phyloP scores from a whole-genome alignment of 2,797 vertebrate species.

The Acomys russatus region DNA sequence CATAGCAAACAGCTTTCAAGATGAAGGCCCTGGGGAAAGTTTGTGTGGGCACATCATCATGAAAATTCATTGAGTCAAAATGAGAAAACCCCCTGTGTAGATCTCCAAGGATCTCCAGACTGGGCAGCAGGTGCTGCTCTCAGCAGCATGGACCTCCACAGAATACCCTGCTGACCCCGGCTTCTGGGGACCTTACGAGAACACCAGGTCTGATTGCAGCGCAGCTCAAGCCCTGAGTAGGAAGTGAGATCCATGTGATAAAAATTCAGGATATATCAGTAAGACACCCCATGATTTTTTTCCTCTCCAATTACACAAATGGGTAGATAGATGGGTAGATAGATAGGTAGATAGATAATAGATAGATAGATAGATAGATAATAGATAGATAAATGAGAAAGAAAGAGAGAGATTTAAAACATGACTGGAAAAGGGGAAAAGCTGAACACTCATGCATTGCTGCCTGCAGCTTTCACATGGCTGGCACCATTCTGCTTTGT shows the following conservation, averaged over 20 bases:
- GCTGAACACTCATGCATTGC: background rate
- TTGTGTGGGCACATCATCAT: background rate
- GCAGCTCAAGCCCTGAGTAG: too few relatives aligned
- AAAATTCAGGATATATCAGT: background rate
- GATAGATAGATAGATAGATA: too few relatives aligned
- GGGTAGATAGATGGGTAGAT: background rate
- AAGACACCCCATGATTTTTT: background rate
- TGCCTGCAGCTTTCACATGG: background rate
- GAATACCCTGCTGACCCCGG: background rate
- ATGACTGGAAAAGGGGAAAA: constrained; percentile 10
- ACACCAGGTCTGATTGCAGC: background rate
- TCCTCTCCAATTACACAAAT: background rate
- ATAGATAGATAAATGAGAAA: too few relatives aligned
- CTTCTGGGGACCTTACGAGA: background rate
- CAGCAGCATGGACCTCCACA: background rate
- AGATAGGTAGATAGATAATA: too few relatives aligned
- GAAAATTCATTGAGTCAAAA: background rate
- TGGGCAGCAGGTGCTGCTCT: too few relatives aligned
- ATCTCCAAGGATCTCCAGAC: background rate
- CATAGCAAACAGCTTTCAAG: background rate
- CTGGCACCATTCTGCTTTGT: background rate
- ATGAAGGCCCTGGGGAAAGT: background rate
- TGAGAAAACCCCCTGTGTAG: background rate
- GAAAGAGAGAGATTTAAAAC: too few relatives aligned
- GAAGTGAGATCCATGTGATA: background rate